Conservation (phyloP, 2,888 invertebrate species). For the Amiota communis region DNA sequence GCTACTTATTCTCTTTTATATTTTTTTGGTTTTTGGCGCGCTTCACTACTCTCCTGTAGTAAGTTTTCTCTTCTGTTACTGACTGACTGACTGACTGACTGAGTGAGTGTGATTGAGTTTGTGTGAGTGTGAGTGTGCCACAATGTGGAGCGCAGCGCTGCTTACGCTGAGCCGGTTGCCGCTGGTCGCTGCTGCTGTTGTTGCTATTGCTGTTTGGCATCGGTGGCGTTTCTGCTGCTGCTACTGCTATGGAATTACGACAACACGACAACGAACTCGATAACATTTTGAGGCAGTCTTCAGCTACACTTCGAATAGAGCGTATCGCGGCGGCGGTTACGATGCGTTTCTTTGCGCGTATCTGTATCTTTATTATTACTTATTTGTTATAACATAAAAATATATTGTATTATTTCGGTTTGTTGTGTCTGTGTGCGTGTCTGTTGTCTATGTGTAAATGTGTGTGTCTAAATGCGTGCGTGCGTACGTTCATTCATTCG, state of each 20-base stretch:
- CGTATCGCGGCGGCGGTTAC: constrained; percentile 72
- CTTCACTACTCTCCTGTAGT: not conserved
- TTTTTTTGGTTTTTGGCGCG: constrained; percentile 1
- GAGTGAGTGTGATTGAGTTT: constrained; percentile 32
- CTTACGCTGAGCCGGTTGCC: constrained; percentile 43
- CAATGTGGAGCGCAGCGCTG: constrained; percentile 57
- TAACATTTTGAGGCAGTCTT: constrained; percentile 73
- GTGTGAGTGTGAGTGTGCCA: constrained; percentile 39
- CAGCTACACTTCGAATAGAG: constrained; percentile 74
- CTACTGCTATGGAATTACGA: constrained; percentile 33
- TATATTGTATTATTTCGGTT: constrained; percentile 27
- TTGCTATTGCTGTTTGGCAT: constrained; percentile 43
- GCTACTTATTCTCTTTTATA: not conserved
- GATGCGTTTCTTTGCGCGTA: constrained; percentile 65
- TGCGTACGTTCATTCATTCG: constrained; percentile 32
- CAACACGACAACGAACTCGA: constrained; percentile 72
- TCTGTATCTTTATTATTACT: constrained; percentile 64
- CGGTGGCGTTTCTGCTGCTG: constrained; percentile 35
- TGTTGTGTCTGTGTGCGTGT: constrained; percentile 21
- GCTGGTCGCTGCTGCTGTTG: constrained; percentile 49
- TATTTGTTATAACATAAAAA: constrained; percentile 54
- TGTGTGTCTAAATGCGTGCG: constrained; percentile 26
- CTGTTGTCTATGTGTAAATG: constrained; percentile 15
- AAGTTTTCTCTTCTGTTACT: not conserved
- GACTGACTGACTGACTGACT: not conserved